Conservation (phyloP, 2,797 vertebrate species). For the Rousettus madagascariensis region DNA sequence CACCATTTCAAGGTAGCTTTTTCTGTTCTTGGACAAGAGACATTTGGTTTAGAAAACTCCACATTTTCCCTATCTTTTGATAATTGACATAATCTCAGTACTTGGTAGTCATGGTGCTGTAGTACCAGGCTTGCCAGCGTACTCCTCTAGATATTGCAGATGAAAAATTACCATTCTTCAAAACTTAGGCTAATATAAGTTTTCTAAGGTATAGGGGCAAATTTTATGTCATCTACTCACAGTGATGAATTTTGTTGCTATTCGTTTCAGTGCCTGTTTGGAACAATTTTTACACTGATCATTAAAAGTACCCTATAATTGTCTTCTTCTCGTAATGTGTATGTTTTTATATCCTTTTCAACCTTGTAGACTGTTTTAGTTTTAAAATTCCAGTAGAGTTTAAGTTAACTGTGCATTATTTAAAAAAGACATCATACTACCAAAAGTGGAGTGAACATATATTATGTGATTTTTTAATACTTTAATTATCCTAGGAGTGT, state of each 20-base stretch:
- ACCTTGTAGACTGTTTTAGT: background rate
- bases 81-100: background rate
- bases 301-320: background rate
- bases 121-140: background rate
- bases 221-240: background rate
- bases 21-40: background rate
- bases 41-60: background rate
- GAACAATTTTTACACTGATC: background rate
- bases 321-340: background rate
- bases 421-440: background rate
- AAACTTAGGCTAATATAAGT: background rate
- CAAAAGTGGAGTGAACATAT: constrained; percentile 3
- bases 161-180: background rate
- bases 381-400: constrained; percentile 40
- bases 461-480: constrained; percentile 21
- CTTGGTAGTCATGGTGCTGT: background rate
- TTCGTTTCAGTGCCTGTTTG: background rate
- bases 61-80: background rate
- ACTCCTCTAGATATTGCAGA: background rate
- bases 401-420: constrained; percentile 34
- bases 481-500: background rate
- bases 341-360: constrained; percentile 25
- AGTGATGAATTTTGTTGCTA: background rate
- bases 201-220: background rate
- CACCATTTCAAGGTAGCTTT: background rate